Evolutionary conservation across 2,888 invertebrate species (phyloP), one percentile per base, ranked within the genome.

Genomic region (Hyposoter dolosus): DNA sequence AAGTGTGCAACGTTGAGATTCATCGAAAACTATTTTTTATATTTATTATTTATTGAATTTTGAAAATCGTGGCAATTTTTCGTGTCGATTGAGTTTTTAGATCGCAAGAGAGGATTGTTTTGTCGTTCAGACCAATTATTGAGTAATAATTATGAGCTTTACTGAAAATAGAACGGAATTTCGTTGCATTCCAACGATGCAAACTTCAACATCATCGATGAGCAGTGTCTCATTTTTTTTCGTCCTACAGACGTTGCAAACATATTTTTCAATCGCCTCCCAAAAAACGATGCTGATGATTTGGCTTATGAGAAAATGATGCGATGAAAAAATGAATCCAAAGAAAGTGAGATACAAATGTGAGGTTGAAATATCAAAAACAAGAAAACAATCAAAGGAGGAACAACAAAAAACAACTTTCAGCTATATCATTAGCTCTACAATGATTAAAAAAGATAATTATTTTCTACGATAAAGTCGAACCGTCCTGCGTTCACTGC

Each of bases 401-500:
- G 7, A 47, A 45, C n/a, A n/a, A 68, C 15, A 28, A 45, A 43
- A 69, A 43, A 43, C 19, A 56, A 3, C 15, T 40, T 19, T 19
- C n/a, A 74, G 56, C 56, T 28, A 3, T 43, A 60, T 56, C 19
- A 40, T 17, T 43, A 56, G 60, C 74, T 74, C 56, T 32, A 60
- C 40, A 15, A 6, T 53, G 19, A 56, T 23, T n/a, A 40, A 43
- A 43, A 60, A 53, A 6, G 15, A 28, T 47, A 53, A n/a, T 35
- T n/a, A 32, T 53, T 53, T 53, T 50, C 50, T 19, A 47, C 35
- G 28, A 76, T 40, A 35, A 76, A 65, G 28, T 32, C 65, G 65
- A 65, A 76, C 65, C 76, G 76, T 76, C 65, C 76, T 65, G 19
- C 45, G 56, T 75, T 56, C 60, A 40, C 53, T 53, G 32, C n/a